These are phyloP conservation scores for Drosophila pruinosa DNA, from an alignment of 1,140 invertebrate genomes.

Conservation along the genomic window DNA sequence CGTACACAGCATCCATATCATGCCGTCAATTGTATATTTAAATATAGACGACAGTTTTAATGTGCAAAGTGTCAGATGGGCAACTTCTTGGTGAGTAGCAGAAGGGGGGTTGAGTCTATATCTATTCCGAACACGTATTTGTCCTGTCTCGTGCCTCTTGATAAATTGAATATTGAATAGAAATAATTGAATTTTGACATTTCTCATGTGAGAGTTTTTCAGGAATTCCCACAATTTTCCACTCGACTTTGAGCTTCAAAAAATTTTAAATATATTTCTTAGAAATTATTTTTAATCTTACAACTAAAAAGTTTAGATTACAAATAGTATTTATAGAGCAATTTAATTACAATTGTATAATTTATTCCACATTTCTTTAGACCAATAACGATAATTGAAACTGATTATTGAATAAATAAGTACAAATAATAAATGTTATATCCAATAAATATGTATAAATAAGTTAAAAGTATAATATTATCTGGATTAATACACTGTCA, in stretches of 20 bases:
- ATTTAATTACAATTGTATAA: too few species aligned
- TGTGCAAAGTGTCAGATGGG: conserved; percentile 46
- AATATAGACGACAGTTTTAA: conserved; percentile 74
- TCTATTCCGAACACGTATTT: conserved; percentile 69
- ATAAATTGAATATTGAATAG: conserved; percentile 80
- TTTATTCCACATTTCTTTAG: too few species aligned
- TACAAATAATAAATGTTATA: too few species aligned
- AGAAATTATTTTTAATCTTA: too few species aligned
- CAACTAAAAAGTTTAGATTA: too few species aligned
- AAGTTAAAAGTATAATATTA: too few species aligned
- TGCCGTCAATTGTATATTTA: conserved; percentile 67
- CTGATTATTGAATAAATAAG: too few species aligned
- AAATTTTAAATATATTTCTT: not conserved
- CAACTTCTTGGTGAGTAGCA: not conserved
- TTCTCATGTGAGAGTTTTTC: not conserved
- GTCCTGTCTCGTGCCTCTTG: conserved; percentile 51
- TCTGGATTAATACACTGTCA: too few species aligned
- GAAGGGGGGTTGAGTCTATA: not conserved
- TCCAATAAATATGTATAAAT: too few species aligned
- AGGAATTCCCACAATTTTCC: conserved; percentile 16
- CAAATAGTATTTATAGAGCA: too few species aligned
- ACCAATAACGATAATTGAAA: too few species aligned
- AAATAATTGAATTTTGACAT: conserved; percentile 75
- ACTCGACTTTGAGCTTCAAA: not conserved
- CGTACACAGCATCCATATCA: conserved; percentile 29